These are phyloP conservation scores for Lasioglossum lativentre DNA, from an alignment of 2,888 invertebrate genomes.

Conservation along the genomic window DNA sequence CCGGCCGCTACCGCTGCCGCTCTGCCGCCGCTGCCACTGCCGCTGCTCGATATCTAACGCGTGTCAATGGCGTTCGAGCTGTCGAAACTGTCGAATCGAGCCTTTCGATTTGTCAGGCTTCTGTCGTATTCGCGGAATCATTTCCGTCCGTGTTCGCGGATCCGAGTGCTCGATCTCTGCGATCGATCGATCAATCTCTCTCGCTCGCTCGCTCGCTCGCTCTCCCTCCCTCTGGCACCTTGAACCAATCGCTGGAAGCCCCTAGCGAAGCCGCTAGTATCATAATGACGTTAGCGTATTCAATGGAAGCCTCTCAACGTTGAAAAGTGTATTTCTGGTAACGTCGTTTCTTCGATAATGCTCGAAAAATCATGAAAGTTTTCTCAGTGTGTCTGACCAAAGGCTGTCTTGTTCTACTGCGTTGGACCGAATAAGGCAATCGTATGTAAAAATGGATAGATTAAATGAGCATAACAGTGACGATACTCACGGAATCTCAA, in stretches of 20 bases:
- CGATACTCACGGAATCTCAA: too few species aligned
- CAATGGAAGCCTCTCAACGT: not conserved
- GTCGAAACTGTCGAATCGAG: conserved; percentile 41
- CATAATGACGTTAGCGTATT: not conserved
- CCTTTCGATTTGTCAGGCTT: conserved; percentile 38
- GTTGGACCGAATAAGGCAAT: not conserved
- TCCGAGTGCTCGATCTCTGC: not conserved
- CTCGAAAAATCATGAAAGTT: not conserved
- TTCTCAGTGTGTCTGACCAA: not conserved
- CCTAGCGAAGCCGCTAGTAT: not conserved
- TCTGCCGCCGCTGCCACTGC: too few species aligned
- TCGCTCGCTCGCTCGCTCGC: not conserved
- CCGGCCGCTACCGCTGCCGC: not conserved
- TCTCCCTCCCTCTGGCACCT: not conserved
- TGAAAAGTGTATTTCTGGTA: not conserved
- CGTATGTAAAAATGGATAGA: too few species aligned
- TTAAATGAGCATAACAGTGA: too few species aligned
- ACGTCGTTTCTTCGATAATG: too few species aligned
- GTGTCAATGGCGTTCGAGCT: conserved; percentile 30
- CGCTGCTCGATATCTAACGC: conserved; percentile 29
- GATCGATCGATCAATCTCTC: not conserved
- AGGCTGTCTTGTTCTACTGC: not conserved
- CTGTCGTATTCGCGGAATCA: conserved; percentile 6
- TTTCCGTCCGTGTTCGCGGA: conserved; percentile 8
- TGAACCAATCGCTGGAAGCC: not conserved